Evolutionary conservation across 1,140 invertebrate species (phyloP), one percentile per base, ranked within the genome.

Genomic region (Brachionus sp.): DNA sequence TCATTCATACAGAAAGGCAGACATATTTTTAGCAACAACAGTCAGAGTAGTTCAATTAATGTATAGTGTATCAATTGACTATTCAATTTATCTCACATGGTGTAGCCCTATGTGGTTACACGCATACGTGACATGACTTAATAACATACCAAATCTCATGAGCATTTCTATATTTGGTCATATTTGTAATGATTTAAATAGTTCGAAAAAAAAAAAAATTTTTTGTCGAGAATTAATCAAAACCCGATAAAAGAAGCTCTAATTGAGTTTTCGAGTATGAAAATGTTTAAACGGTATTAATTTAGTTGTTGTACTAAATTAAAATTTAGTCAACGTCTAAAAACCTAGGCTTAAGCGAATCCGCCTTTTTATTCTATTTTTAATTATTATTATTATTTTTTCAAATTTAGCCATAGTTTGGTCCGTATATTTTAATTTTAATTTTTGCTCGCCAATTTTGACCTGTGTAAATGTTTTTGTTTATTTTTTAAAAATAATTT

Each of bases 261-360:
- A 9, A 19, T 19, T 37, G 66, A 39, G 29, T 70, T n/a, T 70
- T 70, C 29, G 66, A 70, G 66, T 70, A 70, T 70, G 66, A 70
- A 16, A n/a, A 70, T 70, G 66, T 70, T 70, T 70, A 70, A 66
- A 70, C 66, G 66, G 66, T 70, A 70, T 70, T 70, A 70, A 39
- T 70, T 57, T 70, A 42, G 66, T 39, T 4, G n/a, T 39, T 70
- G 35, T 39, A 33, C 66, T 70, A 33, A 33, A 39, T 57, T 57
- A 57, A 57, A 57, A 57, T 57, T 57, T 57, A 9, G 50, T 4
- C n/a, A 57, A 23, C 50, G 16, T 19, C 50, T 57, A 57, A 57
- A 57, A 19, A 19, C 50, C 50, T 23, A 57, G 50, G 50, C 50
- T 57, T 19, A 57, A 57, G 50, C 50, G 19, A 57, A 57, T 57